Conservation (phyloP, 2,888 invertebrate species). For the Buathra laborator region DNA sequence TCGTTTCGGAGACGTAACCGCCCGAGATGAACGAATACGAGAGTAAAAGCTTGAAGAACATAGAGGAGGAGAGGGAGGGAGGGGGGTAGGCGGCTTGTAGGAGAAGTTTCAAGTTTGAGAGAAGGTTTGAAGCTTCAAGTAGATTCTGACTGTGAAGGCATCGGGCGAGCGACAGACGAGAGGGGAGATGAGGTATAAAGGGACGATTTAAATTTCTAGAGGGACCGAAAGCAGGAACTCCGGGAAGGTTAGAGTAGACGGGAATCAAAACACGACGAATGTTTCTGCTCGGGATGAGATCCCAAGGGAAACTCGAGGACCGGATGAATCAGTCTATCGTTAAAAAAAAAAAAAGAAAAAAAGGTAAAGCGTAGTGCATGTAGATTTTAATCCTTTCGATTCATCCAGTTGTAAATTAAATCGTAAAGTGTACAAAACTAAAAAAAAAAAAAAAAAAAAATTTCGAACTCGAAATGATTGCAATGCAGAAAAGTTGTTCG, state of each 20-base stretch:
- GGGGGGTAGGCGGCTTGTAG: slow-evolving; percentile 5
- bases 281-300: slow-evolving; percentile 45
- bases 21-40: slow-evolving; percentile 43
- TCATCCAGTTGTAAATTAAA: not conserved
- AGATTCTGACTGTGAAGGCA: slow-evolving; percentile 32
- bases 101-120: slow-evolving; percentile 52
- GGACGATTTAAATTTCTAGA: slow-evolving; percentile 55
- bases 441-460: too few relatives aligned
- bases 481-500: slow-evolving; percentile 1
- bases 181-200: not conserved
- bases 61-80: not conserved
- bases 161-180: slow-evolving; percentile 21
- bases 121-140: slow-evolving; percentile 44
- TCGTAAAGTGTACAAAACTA: not conserved
- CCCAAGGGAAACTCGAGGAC: slow-evolving; percentile 34
- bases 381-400: slow-evolving; percentile 18
- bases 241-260: slow-evolving; percentile 30
- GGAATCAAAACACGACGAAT: slow-evolving; percentile 55
- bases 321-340: slow-evolving; percentile 21
- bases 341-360: slow-evolving; percentile 2
- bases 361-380: not conserved
- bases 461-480: slow-evolving; percentile 11
- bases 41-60: slow-evolving; percentile 48
- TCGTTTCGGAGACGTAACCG: slow-evolving; percentile 35
- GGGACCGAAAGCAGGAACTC: slow-evolving; percentile 29